Evolutionary conservation across 2,888 invertebrate genomes (phyloP).

Genomic region (Noctua janthina): DNA sequence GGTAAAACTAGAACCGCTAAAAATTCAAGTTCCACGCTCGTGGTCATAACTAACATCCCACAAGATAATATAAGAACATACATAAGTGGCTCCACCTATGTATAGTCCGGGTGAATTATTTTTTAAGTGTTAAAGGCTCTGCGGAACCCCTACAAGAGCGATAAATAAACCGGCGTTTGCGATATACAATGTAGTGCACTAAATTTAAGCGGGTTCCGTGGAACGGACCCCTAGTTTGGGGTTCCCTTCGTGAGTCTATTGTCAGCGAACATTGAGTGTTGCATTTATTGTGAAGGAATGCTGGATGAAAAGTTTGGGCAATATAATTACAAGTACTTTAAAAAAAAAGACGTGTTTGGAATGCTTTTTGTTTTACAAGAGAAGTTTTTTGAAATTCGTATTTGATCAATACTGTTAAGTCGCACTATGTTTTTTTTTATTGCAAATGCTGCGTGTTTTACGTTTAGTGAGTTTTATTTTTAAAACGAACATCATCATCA

Average conservation of each 20-base stretch:
- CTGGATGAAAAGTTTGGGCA: neutral
- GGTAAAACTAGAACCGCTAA: conserved; percentile 32
- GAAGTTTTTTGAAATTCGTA: too few species aligned
- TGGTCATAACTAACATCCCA: conserved; percentile 52
- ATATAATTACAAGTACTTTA: conserved; percentile 9
- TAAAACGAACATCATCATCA: too few species aligned
- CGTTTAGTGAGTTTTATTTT: neutral
- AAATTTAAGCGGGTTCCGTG: conserved; percentile 66
- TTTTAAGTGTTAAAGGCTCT: conserved; percentile 83
- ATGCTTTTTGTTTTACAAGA: neutral
- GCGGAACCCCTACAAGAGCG: conserved; percentile 67
- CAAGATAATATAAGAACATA: conserved; percentile 39
- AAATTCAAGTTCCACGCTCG: conserved; percentile 21
- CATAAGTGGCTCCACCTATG: conserved; percentile 43
- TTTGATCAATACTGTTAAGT: conserved; percentile 17
- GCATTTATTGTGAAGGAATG: conserved; percentile 41
- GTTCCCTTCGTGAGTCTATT: conserved; percentile 61
- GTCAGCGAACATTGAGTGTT: conserved; percentile 56
- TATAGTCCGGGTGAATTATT: conserved; percentile 76
- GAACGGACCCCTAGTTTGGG: conserved; percentile 50
- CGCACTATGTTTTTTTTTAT: neutral
- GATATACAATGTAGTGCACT: conserved; percentile 69
- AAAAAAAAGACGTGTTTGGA: neutral
- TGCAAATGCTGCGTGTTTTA: neutral
- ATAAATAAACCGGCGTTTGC: conserved; percentile 76